Evolutionary conservation across 2,797 vertebrate genomes (phyloP).

Genomic region (Sebastes vulpes): DNA sequence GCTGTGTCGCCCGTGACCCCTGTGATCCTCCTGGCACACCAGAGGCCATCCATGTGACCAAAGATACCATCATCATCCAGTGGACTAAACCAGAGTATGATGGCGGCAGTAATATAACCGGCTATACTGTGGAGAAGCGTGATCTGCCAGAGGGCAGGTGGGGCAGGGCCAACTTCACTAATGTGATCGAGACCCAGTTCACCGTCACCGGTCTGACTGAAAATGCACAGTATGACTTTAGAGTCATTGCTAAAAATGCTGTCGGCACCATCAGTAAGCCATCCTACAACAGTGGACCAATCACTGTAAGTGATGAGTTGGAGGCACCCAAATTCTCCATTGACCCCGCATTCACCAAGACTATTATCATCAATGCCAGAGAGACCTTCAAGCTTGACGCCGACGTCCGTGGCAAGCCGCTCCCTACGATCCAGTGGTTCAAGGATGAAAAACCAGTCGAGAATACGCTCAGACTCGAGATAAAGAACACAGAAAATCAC

Average conservation of each 20-base stretch:
- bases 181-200: slow-evolving; percentile 97
- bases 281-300: slow-evolving; percentile 97
- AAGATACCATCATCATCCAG: slow-evolving; percentile 92
- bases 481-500: slow-evolving; percentile 94
- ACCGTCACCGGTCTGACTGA: slow-evolving; percentile 94
- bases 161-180: slow-evolving; percentile 98
- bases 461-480: slow-evolving; percentile 92
- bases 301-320: slow-evolving; percentile 93
- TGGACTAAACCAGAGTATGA: slow-evolving; percentile 99
- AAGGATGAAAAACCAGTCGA: slow-evolving; percentile 94
- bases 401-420: slow-evolving; percentile 94
- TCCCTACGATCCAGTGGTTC: slow-evolving; percentile 94
- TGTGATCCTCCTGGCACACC: slow-evolving; percentile 97
- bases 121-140: slow-evolving; percentile 96
- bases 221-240: slow-evolving; percentile 97
- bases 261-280: slow-evolving; percentile 95
- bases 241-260: slow-evolving; percentile 98
- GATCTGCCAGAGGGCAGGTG: slow-evolving; percentile 98
- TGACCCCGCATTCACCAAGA: slow-evolving; percentile 95
- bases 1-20: slow-evolving; percentile 94
- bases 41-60: slow-evolving; percentile 93
- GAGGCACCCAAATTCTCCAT: slow-evolving; percentile 96
- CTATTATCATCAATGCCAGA: slow-evolving; percentile 92
- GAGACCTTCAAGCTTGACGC: slow-evolving; percentile 96
- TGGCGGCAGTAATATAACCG: slow-evolving; percentile 96